Percentiles rank a stretch among this genome's conserved stretches.
Conservation (phyloP, 2,888 invertebrate genomes). For the Orthosia gothica region DNA sequence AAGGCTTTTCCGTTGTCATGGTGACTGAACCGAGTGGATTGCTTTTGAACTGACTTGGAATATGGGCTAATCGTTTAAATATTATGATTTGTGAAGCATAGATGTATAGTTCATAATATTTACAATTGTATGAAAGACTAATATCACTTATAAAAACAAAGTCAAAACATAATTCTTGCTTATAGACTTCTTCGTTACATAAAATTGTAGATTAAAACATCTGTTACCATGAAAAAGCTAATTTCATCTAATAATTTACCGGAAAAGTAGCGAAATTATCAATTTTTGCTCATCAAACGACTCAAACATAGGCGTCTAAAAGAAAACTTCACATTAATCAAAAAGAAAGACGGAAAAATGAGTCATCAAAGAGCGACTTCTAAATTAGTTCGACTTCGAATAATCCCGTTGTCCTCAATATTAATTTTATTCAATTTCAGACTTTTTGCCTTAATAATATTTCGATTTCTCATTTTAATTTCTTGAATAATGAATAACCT, state of each 20-base stretch:
- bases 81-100: no score
- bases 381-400: slow-evolving; percentile 46
- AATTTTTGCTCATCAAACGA: slow-evolving; percentile 10
- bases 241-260: neutral
- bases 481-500: slow-evolving; percentile 41
- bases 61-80: no score
- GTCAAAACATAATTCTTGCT: no score
- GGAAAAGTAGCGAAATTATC: neutral
- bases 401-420: slow-evolving; percentile 47
- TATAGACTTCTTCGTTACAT: neutral
- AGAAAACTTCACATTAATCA: slow-evolving; percentile 29
- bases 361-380: slow-evolving; percentile 45
- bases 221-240: neutral
- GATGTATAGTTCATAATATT: no score
- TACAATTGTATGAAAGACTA: no score
- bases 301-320: neutral
- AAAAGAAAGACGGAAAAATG: slow-evolving; percentile 26
- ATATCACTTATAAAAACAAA: no score
- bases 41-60: no score
- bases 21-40: no score
- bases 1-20: no score
- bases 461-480: no score
- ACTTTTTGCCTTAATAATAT: slow-evolving; percentile 41
- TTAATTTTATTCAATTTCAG: slow-evolving; percentile 56
- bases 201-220: neutral